Percentiles rank a stretch among this genome's conserved stretches.
phyloP scores from a whole-genome alignment of 2,113 vertebrate species.

The Ivindomyrus marchei region DNA sequence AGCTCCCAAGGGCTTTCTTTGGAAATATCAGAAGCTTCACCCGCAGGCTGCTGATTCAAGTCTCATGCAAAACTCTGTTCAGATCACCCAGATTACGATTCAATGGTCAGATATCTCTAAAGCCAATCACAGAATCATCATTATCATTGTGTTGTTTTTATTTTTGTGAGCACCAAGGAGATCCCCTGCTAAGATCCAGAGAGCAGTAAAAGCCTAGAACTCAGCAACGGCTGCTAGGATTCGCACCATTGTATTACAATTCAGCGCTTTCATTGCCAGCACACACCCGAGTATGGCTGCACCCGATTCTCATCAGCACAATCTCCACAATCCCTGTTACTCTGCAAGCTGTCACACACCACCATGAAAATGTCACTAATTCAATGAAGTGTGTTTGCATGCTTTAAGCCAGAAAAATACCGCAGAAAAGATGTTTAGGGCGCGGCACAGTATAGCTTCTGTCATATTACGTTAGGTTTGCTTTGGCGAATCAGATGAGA shows the following conservation, averaged over 20 bases:
- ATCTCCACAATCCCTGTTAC: neutral
- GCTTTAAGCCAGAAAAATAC: neutral
- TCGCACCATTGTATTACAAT: neutral
- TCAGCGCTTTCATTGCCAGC: neutral
- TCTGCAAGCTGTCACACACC: neutral
- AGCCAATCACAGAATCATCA: neutral
- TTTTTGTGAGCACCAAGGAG: neutral
- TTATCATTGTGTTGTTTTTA: neutral
- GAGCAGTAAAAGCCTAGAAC: neutral
- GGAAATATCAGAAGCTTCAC: constrained; percentile 9
- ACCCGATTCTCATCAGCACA: neutral
- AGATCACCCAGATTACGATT: neutral
- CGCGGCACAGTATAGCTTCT: neutral
- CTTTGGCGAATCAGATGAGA: neutral
- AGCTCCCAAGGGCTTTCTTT: constrained; percentile 18
- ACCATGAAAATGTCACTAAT: neutral
- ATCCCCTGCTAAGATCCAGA: neutral
- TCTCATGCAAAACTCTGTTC: neutral
- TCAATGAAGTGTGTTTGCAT: neutral
- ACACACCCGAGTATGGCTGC: neutral
- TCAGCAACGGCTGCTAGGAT: neutral
- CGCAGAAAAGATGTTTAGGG: neutral
- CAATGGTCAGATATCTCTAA: neutral
- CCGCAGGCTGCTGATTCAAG: neutral
- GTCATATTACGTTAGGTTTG: neutral